These are phyloP conservation scores for Oryzias dopingdopingensis DNA, from an alignment of 2,797 vertebrate genomes.

Conservation along the genomic window DNA sequence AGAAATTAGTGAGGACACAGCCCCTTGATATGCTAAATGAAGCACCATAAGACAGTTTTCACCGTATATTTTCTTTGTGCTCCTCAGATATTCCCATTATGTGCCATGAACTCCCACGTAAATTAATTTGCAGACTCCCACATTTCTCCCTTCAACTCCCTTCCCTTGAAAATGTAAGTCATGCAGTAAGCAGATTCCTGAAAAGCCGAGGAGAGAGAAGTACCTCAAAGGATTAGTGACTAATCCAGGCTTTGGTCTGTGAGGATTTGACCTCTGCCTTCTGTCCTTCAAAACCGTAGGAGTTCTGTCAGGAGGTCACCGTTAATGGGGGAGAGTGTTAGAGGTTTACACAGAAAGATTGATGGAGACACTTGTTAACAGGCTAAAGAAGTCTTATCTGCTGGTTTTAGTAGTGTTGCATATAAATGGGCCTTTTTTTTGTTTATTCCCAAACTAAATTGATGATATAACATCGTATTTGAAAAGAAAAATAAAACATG, in stretches of 20 bases:
- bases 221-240: constrained; percentile 71
- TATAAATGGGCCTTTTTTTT: not conserved
- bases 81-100: constrained; percentile 34
- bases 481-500: not conserved
- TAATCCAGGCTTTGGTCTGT: constrained; percentile 68
- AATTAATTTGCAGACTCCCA: constrained; percentile 27
- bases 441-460: not conserved
- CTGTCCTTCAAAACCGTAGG: constrained; percentile 61
- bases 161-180: constrained; percentile 48
- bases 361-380: constrained; percentile 59
- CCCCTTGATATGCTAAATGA: constrained; percentile 15
- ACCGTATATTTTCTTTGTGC: constrained; percentile 5
- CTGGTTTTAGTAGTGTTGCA: constrained; percentile 27
- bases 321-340: constrained; percentile 56
- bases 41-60: constrained; percentile 16
- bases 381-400: constrained; percentile 39
- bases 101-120: constrained; percentile 6
- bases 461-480: not conserved
- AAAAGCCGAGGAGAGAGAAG: constrained; percentile 60
- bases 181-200: constrained; percentile 57
- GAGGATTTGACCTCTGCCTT: constrained; percentile 57
- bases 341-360: constrained; percentile 45
- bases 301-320: constrained; percentile 52
- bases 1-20: constrained; percentile 13
- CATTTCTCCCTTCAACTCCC: constrained; percentile 23